These are phyloP conservation scores for Semnornis frantzii DNA, from an alignment of 2,113 vertebrate species.

Conservation along the genomic window DNA sequence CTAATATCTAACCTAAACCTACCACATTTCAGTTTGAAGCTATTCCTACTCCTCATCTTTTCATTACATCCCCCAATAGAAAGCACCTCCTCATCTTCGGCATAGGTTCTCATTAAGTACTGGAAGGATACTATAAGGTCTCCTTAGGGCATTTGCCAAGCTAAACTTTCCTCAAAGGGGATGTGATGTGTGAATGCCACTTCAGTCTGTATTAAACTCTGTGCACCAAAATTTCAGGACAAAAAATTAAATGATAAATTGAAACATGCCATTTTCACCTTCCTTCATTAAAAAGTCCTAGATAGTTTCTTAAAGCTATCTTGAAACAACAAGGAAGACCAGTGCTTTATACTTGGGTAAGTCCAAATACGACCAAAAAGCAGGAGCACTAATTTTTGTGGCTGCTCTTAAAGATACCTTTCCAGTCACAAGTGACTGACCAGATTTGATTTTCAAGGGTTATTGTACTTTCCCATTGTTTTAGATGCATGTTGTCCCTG, in stretches of 20 bases:
- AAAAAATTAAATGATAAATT: not conserved
- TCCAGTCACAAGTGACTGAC: not conserved
- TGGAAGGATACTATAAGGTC: not conserved
- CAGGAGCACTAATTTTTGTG: not conserved
- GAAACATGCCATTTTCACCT: not conserved
- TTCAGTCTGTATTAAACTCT: not conserved
- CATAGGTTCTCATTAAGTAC: not conserved
- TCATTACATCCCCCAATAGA: not conserved
- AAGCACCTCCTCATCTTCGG: not conserved
- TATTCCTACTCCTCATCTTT: not conserved
- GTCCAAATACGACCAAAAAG: not conserved
- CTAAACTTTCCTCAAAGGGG: not conserved
- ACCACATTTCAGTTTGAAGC: not conserved
- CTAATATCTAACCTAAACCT: not conserved
- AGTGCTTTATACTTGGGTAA: not conserved
- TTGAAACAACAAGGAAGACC: not conserved
- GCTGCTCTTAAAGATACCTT: not conserved
- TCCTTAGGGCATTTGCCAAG: not conserved
- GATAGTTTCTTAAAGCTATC: not conserved
- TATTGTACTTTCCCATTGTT: constrained; percentile 31
- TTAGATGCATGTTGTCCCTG: not conserved
- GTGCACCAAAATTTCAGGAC: not conserved
- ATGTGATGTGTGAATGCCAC: not conserved
- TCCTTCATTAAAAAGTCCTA: not conserved
- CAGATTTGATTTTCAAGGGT: constrained; percentile 11